Evolutionary conservation across 2,888 invertebrate genomes (phyloP).

Genomic region (Rhopalosiphum nymphaeae): DNA sequence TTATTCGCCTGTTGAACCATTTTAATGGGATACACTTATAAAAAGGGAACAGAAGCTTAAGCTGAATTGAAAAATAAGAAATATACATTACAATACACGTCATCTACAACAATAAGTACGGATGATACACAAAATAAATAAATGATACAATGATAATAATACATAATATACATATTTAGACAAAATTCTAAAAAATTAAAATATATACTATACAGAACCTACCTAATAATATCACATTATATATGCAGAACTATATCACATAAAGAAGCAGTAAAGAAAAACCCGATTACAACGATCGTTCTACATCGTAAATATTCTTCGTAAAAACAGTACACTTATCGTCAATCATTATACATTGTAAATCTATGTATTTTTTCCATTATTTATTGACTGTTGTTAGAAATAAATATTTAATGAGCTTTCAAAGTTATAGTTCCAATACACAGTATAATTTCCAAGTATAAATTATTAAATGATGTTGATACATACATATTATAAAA

Average conservation of each 20-base stretch:
- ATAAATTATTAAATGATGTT: not conserved
- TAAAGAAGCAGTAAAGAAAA: not conserved
- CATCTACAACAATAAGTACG: not conserved
- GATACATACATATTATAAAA: not conserved
- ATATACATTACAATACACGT: not conserved
- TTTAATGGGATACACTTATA: constrained; percentile 2
- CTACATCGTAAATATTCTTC: not conserved
- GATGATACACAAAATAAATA: not conserved
- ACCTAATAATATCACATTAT: not conserved
- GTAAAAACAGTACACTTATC: not conserved
- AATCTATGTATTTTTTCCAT: not conserved
- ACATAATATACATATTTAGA: not conserved
- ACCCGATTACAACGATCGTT: not conserved
- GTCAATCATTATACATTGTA: not conserved
- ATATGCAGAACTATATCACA: not conserved
- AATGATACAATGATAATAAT: not conserved
- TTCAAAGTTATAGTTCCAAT: not conserved
- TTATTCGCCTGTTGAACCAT: not conserved
- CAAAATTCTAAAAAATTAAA: not conserved
- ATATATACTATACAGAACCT: not conserved
- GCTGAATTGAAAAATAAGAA: not conserved
- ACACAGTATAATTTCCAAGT: not conserved
- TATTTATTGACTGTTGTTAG: constrained; percentile 6
- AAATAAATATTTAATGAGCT: constrained; percentile 45
- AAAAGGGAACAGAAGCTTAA: not conserved